Percentiles rank a stretch among this genome's conserved stretches.
These are phyloP conservation scores for Chlorodrepanis virens DNA, from an alignment of 2,113 vertebrate species.

Conservation along the genomic window DNA sequence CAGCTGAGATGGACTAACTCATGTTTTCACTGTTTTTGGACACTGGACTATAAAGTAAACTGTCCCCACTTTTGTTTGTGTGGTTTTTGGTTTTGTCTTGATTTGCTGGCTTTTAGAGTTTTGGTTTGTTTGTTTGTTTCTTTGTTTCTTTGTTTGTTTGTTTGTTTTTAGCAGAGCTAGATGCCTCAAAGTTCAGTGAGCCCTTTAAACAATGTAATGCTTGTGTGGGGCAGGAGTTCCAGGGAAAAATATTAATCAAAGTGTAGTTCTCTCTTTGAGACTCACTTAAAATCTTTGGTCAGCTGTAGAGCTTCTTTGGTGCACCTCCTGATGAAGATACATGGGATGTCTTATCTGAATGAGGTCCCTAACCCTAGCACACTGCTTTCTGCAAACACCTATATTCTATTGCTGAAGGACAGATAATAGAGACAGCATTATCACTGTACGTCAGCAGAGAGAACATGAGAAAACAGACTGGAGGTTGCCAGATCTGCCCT, in stretches of 20 bases:
- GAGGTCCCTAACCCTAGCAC: background rate
- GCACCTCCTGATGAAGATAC: background rate
- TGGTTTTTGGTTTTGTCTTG: accelerated
- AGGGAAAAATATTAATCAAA: background rate
- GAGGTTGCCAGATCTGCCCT: background rate
- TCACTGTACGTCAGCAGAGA: background rate
- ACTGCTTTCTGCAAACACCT: background rate
- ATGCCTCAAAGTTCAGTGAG: background rate
- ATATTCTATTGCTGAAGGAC: background rate
- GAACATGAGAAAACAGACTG: background rate
- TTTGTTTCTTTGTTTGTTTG: background rate
- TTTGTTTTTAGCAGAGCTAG: background rate
- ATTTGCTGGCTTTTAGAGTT: background rate
- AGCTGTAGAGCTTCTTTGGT: background rate
- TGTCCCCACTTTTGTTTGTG: background rate
- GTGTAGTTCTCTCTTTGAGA: background rate
- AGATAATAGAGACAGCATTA: background rate
- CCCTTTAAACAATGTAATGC: background rate
- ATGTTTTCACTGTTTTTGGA: background rate
- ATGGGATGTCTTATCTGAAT: background rate
- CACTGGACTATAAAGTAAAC: background rate
- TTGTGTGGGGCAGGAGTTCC: background rate
- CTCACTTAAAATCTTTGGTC: background rate
- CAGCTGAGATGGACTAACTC: background rate
- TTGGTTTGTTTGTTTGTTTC: background rate